Conservation (phyloP, 2,888 invertebrate genomes). For the Ischnura elegans region DNA sequence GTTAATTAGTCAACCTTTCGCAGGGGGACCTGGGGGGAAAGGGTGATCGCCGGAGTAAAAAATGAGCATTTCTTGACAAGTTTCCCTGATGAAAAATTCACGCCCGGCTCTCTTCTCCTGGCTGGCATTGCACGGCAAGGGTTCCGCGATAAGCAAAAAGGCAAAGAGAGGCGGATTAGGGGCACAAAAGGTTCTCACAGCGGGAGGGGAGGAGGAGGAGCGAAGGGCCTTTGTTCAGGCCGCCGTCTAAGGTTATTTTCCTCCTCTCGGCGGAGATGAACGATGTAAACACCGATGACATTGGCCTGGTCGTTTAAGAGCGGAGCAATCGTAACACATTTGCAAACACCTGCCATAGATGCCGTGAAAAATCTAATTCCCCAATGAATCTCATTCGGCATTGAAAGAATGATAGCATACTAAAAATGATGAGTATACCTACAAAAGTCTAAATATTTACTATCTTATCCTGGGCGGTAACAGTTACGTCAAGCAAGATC, state of each 20-base stretch:
- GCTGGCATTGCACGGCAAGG: not conserved
- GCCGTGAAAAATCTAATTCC: not conserved
- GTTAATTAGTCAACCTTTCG: constrained; percentile 16
- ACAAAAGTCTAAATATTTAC: no score
- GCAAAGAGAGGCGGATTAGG: constrained; percentile 2
- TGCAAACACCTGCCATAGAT: not conserved
- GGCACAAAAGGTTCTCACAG: not conserved
- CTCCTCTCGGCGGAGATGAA: not conserved
- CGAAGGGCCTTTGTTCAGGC: not conserved
- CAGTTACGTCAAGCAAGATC: no score
- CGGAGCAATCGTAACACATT: not conserved
- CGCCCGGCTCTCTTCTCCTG: constrained; percentile 1
- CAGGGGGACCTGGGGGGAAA: not conserved
- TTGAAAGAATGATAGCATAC: no score
- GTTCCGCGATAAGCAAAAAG: constrained; percentile 2
- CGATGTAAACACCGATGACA: not conserved
- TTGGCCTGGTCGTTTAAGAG: not conserved
- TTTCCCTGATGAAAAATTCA: constrained; percentile 11
- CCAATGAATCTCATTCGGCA: not conserved
- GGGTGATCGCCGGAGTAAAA: not conserved
- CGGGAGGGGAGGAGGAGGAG: not conserved
- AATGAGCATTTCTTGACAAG: constrained; percentile 30
- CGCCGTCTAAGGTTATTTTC: not conserved
- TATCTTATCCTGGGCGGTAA: no score
- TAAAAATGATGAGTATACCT: no score